Conservation (phyloP, 2,888 invertebrate species). For the Adelognathus sp. region DNA sequence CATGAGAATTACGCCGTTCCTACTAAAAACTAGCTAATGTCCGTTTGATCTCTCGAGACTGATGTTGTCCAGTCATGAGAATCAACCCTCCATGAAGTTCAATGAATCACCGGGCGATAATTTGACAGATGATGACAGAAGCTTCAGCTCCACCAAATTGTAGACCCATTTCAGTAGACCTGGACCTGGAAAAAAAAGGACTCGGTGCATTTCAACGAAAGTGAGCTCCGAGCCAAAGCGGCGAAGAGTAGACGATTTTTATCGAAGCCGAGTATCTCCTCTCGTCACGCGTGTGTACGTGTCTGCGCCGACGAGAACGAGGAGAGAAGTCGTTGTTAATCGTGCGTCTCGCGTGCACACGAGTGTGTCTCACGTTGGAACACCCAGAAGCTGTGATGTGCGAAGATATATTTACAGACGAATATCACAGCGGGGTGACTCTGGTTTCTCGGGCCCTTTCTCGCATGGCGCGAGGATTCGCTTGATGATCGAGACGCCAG, state of each 20-base stretch:
- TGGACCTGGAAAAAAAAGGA: background rate
- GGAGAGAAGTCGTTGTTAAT: constrained; percentile 22
- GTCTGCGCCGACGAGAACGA: background rate
- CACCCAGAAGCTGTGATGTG: constrained; percentile 33
- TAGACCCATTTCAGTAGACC: too few species aligned
- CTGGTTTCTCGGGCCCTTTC: background rate
- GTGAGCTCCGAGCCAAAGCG: background rate
- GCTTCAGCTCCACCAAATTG: too few species aligned
- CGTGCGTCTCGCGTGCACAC: constrained; percentile 27
- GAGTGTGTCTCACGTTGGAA: constrained; percentile 14
- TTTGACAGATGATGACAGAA: too few species aligned
- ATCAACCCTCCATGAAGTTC: too few species aligned
- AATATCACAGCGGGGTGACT: background rate
- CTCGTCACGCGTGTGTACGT: constrained; percentile 1
- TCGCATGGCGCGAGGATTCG: background rate
- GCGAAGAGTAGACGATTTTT: constrained; percentile 4
- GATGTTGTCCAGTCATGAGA: too few species aligned
- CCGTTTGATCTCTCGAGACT: too few species aligned
- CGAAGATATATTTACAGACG: constrained; percentile 1
- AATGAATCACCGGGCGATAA: too few species aligned
- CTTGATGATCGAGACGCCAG: constrained; percentile 45
- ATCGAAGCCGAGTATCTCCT: constrained; percentile 19
- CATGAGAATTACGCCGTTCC: too few species aligned
- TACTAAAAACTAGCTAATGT: too few species aligned
- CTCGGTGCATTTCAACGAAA: constrained; percentile 31